Conservation (phyloP, 2,888 invertebrate species). For the Andrena praecox region DNA sequence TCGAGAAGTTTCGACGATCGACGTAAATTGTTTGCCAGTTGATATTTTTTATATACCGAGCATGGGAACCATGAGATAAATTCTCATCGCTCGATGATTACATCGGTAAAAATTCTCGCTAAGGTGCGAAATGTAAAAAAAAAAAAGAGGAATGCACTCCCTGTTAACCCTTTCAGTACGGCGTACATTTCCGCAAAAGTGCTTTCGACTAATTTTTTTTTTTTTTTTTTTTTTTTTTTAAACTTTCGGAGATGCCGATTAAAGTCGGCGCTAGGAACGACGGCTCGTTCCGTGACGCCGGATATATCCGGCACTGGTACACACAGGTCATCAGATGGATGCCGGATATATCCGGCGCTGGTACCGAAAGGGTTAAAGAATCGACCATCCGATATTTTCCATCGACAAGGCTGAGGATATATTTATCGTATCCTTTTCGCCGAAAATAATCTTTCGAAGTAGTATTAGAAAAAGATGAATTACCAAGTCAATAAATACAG, state of each 20-base stretch:
- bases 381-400: conserved; percentile 13
- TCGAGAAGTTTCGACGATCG: background rate
- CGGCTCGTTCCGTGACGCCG: no score
- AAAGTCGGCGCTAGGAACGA: no score
- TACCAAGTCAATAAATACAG: conserved; percentile 22
- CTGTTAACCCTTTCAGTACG: background rate
- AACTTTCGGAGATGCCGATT: no score
- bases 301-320: no score
- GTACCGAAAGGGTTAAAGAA: background rate
- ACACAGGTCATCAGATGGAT: no score
- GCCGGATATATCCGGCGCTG: no score
- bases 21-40: background rate
- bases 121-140: conserved; percentile 26
- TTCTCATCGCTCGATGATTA: background rate
- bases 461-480: conserved; percentile 27
- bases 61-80: no score
- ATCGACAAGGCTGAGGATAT: background rate
- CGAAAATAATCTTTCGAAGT: conserved; percentile 32
- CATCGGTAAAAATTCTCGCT: conserved; percentile 1
- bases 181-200: no score
- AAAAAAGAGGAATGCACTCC: conserved; percentile 26
- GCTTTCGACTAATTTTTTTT: no score
- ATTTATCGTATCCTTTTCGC: background rate
- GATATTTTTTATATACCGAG: background rate
- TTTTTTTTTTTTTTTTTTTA: no score